A percentile compares a stretch with the other conserved stretches of the same genome.
These are phyloP conservation scores for Leptinotarsa texana DNA, from an alignment of 1,140 invertebrate species.

Conservation along the genomic window DNA sequence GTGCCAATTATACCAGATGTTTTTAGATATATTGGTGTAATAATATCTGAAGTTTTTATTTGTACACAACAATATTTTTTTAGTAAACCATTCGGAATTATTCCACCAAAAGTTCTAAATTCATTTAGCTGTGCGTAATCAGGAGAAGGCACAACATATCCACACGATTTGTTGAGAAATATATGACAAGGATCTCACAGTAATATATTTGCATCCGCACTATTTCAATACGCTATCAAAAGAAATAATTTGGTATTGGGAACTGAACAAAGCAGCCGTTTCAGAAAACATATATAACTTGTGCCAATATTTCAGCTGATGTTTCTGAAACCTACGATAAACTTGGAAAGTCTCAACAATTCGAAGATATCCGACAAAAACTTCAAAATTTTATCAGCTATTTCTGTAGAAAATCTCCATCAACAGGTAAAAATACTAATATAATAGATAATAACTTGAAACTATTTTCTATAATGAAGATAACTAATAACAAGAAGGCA, in stretches of 20 bases:
- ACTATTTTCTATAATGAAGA: not conserved
- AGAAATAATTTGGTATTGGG: too few relatives aligned
- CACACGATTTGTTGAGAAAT: conserved; percentile 33
- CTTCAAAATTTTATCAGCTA: not conserved
- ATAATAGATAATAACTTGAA: not conserved
- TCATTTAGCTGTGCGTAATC: conserved; percentile 25
- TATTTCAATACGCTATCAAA: not conserved
- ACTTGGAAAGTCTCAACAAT: conserved; percentile 6
- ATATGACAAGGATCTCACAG: not conserved
- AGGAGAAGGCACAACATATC: conserved; percentile 41
- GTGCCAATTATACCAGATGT: conserved; percentile 30
- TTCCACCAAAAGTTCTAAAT: conserved; percentile 18
- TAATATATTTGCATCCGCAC: not conserved
- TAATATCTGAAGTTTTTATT: conserved; percentile 16
- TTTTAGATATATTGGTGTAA: conserved; percentile 18
- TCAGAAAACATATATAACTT: conserved; percentile 25
- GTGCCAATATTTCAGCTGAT: conserved; percentile 35
- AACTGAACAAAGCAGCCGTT: conserved; percentile 17
- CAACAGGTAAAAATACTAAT: not conserved
- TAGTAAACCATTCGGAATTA: not conserved
- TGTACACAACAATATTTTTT: not conserved
- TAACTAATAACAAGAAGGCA: conserved; percentile 1
- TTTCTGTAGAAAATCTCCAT: not conserved
- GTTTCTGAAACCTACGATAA: conserved; percentile 33
- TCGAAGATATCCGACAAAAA: not conserved